Evolutionary conservation across 2,797 vertebrate species (phyloP).

Genomic region (Rachycentron canadum): DNA sequence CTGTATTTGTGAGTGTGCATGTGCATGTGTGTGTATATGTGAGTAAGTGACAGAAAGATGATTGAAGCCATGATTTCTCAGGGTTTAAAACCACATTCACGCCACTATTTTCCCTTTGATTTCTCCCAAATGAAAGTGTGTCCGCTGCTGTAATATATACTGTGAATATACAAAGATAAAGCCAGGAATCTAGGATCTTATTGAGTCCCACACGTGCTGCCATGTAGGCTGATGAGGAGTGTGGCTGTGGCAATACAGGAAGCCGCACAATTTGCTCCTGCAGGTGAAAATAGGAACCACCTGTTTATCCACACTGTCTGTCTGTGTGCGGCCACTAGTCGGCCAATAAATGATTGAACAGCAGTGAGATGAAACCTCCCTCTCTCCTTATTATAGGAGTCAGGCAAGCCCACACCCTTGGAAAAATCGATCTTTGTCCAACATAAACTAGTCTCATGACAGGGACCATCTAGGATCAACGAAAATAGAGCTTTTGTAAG

Average conservation of each 20-base stretch:
- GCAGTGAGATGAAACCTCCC: not conserved
- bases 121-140: not conserved
- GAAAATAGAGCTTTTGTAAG: conserved; percentile 8
- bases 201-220: not conserved
- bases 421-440: conserved; percentile 6
- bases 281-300: not conserved
- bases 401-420: not conserved
- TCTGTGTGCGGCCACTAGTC: conserved; percentile 39
- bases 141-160: not conserved
- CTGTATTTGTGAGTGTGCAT: too few species aligned
- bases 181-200: not conserved
- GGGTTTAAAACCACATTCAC: not conserved
- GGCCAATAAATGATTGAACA: conserved; percentile 10
- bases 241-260: not conserved
- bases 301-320: not conserved
- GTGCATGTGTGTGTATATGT: too few species aligned
- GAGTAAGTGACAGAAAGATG: not conserved
- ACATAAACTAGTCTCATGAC: not conserved
- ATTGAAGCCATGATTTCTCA: not conserved
- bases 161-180: not conserved
- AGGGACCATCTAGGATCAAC: not conserved
- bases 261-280: not conserved
- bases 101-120: not conserved
- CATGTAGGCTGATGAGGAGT: not conserved
- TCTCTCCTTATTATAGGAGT: not conserved